These are phyloP conservation scores for Cephus runcator DNA, from an alignment of 2,888 invertebrate genomes.

Conservation along the genomic window DNA sequence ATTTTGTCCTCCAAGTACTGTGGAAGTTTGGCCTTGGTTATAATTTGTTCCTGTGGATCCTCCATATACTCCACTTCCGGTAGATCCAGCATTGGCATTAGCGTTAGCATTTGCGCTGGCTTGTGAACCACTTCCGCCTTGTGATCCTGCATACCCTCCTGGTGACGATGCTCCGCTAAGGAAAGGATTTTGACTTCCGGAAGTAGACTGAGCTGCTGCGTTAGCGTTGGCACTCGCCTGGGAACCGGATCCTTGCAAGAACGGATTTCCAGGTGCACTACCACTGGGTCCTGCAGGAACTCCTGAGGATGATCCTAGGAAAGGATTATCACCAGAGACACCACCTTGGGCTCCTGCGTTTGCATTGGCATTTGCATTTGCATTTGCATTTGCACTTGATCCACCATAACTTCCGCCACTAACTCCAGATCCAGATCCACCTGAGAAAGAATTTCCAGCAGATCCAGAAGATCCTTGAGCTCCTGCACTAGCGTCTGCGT, in stretches of 20 bases:
- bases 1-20: neutral
- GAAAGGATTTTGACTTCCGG: conserved; percentile 13
- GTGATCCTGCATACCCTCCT: conserved; percentile 12
- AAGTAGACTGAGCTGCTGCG: conserved; percentile 8
- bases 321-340: conserved; percentile 2
- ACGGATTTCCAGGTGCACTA: neutral
- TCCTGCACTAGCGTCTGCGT: conserved; percentile 20
- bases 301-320: neutral
- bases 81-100: conserved; percentile 20
- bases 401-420: conserved; percentile 2
- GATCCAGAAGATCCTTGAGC: conserved; percentile 12
- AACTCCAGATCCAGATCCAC: neutral
- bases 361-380: conserved; percentile 24
- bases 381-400: conserved; percentile 19
- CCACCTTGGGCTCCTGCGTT: conserved; percentile 8
- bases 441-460: neutral
- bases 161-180: conserved; percentile 7
- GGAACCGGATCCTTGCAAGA: conserved; percentile 8
- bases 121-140: conserved; percentile 7
- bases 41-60: neutral
- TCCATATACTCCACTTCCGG: neutral
- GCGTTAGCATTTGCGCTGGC: conserved; percentile 20
- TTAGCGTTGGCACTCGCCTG: conserved; percentile 14
- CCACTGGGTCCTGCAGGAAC: neutral
- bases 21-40: neutral